Conservation (phyloP, 2,797 vertebrate species). For the Malacoraja senta region DNA sequence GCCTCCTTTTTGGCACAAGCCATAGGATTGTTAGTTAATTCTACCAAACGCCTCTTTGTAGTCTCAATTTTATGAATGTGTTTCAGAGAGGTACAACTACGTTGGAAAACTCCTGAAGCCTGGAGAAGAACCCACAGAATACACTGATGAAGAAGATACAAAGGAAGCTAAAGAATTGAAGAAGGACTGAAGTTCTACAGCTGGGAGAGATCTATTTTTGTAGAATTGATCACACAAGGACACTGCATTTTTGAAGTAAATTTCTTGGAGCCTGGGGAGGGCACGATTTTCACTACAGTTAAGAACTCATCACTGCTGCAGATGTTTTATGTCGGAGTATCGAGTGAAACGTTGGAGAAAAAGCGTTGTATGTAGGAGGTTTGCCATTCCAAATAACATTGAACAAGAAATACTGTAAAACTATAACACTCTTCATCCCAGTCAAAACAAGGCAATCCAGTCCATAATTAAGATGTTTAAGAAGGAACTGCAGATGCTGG, state of each 20-base stretch:
- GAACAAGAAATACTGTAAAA: slow-evolving; percentile 16
- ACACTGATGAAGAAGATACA: slow-evolving; percentile 84
- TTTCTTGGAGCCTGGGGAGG: background rate
- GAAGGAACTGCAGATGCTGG: too few species aligned
- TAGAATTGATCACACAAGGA: slow-evolving; percentile 21
- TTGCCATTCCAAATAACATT: background rate
- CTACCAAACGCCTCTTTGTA: background rate
- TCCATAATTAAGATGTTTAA: slow-evolving; percentile 1
- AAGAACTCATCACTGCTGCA: background rate
- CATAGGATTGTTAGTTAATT: background rate
- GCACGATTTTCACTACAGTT: slow-evolving; percentile 13
- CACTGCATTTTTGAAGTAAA: background rate
- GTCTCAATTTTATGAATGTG: background rate
- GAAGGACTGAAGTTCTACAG: slow-evolving; percentile 33
- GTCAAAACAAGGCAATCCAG: background rate
- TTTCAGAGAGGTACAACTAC: slow-evolving; percentile 84
- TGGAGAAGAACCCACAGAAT: slow-evolving; percentile 81
- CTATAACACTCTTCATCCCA: background rate
- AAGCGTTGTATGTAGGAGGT: background rate
- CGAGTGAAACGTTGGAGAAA: background rate
- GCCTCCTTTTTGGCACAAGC: background rate
- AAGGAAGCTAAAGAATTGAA: slow-evolving; percentile 65
- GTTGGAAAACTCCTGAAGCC: slow-evolving; percentile 87
- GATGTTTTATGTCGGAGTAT: background rate
- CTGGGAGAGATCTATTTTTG: slow-evolving; percentile 37